Base-by-base conservation (phyloP, 2,113 vertebrate genomes). In the Ceyx cyanopectus region DNA sequence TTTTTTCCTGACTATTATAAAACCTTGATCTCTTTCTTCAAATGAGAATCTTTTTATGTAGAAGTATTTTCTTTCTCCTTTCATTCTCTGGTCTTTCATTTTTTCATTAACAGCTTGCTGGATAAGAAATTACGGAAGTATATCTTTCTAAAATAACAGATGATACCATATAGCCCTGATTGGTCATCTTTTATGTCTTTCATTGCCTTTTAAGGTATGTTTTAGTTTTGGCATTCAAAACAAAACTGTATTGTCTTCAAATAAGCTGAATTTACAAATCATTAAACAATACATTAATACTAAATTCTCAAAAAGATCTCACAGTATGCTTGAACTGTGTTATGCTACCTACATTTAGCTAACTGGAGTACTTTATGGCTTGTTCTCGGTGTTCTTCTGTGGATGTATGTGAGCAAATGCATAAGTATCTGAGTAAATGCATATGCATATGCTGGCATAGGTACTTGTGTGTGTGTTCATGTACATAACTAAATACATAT, bases 1-100 rank as follows among this genome's bases (percentile, higher is more conserved):
- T 73, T 80, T 83, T 69, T 81, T 84, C 37, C 40, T 76, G 23
- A 73, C 62, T 29, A 81, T 58, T 50, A 82, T 6, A 77, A 92
- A 92, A 46, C 11, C 4, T 73, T 80, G 30, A 43, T 24, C 26
- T 80, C 50, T 74, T 85, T 69, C 41, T 77, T 85, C 63, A 74
- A 37, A 62, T 29, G 7, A 5, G 19, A 56, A 46, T 57, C 34
- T 81, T 87, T 43, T 72, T 13, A 68, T 7, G 13, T 34, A 5
- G 21, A 82, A 63, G 19, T 51, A 15, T 69, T 70, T 72, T 66
- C 7, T 78, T 94, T 73, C 61, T 34, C 9, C 34, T 57, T 7
- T 43, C 34, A 69, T 48, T 74, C 30, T 75, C 43, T 78, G 13
- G 12, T 74, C 22, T 46, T 37, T 92, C 65, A 21, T 63, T 94